Conservation (phyloP, 92 coral and sea anemone genomes). For the Palythoa grandiflora region DNA sequence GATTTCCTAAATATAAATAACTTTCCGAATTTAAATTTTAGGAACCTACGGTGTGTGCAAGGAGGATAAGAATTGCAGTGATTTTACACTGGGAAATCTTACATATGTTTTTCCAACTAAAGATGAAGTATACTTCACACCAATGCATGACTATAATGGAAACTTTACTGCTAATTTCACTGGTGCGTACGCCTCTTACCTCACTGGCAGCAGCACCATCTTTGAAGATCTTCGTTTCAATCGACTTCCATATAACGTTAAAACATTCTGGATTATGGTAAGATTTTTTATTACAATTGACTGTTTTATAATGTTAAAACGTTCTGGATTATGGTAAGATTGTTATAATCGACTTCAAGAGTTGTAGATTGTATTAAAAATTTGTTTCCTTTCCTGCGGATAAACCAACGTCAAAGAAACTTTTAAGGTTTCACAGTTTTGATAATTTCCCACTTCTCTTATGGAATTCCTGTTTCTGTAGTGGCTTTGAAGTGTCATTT, state of each 20-base stretch:
- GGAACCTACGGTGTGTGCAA: constrained; percentile 6
- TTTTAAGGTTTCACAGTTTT: no score
- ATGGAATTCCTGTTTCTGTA: no score
- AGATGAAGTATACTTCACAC: not conserved
- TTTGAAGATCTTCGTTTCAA: not conserved
- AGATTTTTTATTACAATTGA: not conserved
- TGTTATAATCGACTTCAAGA: not conserved
- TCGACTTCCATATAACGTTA: not conserved
- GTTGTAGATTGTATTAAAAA: no score
- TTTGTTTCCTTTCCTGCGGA: no score
- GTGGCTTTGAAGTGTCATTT: no score
- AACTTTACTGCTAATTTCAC: not conserved
- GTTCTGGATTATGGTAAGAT: not conserved
- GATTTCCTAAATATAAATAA: no score
- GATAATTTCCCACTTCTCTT: no score
- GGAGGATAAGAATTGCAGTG: not conserved
- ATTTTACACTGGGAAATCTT: not conserved
- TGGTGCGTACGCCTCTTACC: not conserved
- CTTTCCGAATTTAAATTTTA: not conserved
- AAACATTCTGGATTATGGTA: not conserved
- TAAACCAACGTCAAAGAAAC: no score
- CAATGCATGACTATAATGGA: not conserved
- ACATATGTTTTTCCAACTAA: not conserved
- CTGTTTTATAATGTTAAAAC: not conserved
- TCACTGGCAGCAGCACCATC: not conserved